Evolutionary conservation across 1,140 invertebrate species (phyloP), one percentile per base, ranked within the genome.

Genomic region (Hesperophylax magnus): DNA sequence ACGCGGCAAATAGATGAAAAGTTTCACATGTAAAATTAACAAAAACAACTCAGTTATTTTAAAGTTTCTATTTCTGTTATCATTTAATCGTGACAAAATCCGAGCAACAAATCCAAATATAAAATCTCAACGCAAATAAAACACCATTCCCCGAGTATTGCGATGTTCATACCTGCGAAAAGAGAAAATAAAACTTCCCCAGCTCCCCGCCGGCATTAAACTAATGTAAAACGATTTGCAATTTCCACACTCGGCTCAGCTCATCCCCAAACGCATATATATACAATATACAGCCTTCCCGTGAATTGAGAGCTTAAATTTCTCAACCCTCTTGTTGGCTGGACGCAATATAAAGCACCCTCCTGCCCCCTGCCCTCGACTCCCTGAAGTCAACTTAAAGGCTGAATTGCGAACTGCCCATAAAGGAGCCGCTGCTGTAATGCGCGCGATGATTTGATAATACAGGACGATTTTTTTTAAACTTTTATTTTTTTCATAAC

Each of bases 371-470:
- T 31, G n/a, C 63, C 18, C 63, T 47, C 31, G 58, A 31, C 61
- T 69, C 63, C 63, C 77, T 54, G 60, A 67, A 52, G 61, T 78
- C 65, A 71, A 56, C 67, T 79, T 79, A 79, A 39, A 60, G 69
- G 17, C 58, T 69, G 78, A 69, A 79, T 79, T 72, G 78, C 69
- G 24, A 60, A 74, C 65, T 27, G 56, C 54, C 78, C 78, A 79
- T 79, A 79, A 79, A 79, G 67, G 78, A 60, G 53, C 78, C 54
- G 31, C 67, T 18, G 67, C 60, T 60, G 53, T 79, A 58, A 78
- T 69, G 63, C 67, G 65, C 54, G 60, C 18, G 65, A 74, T 79
- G 78, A 79, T 79, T 72, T 74, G 53, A 72, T 52, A 52, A 27
- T 67, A 77, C 75, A 72, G 52, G 69, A 0, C 2, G 69, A 58